Base-by-base conservation (phyloP, 2,888 invertebrate species). In the Aradus depressus region DNA sequence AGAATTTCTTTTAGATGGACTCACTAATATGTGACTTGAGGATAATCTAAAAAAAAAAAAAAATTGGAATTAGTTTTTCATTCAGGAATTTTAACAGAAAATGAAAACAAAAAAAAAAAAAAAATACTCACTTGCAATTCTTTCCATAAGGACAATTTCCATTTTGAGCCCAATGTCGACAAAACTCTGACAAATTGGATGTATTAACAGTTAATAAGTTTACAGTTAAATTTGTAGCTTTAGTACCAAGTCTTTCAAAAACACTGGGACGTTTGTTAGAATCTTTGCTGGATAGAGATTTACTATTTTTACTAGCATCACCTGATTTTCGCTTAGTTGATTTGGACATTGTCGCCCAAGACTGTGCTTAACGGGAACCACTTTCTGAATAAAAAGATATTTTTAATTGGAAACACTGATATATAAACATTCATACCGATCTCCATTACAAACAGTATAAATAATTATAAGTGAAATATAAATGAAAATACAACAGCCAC, bases 191-290 rank as follows among this genome's bases (percentile, higher is more conserved):
- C 41, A 47, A 47, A 26, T 39, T 48, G 6, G 51, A 19, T 14
- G 52, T 49, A 41, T 53, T 53, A 28, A 56, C 44, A 10, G 47
- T 23, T 34, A 41, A 52, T 31, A 51, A 48, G 25, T 42, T 43
- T 10, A 35, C 44, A 26, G 51, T 28, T 25, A 48, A 43, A 21
- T 32, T 38, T 6, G 55, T 53, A 16, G 82, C 80, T 70, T 83
- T 83, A 38, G 82, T 84, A 61, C 85, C 85, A 64, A 85, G 76
- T 62, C 85, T 76, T 70, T 85, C 85, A 71, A 86, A 86, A 61
- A 86, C 85, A 74, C 84, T 85, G 60, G 83, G 84, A 60, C 59
- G 55, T 34, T 58, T 57, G 16, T 56, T 56, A 31, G 53, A 53
- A 31, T 55, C 54, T 55, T 55, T 58, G 39, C 43, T 51, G 16